These are phyloP conservation scores for Noctua comes DNA, from an alignment of 2,888 invertebrate species.

Conservation along the genomic window DNA sequence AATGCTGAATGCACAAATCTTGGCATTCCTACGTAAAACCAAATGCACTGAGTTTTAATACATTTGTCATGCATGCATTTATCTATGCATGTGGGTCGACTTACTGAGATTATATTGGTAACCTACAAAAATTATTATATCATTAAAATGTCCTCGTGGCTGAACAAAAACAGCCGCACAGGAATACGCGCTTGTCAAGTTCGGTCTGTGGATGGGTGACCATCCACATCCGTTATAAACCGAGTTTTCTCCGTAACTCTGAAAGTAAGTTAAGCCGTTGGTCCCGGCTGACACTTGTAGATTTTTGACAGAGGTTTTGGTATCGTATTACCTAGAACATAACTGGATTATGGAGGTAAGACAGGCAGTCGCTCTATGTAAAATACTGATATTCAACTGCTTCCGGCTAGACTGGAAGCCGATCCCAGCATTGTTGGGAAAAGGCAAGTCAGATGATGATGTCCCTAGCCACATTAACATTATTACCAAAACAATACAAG, in stretches of 20 bases:
- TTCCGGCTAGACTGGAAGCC: neutral
- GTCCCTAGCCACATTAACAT: neutral
- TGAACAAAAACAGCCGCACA: neutral
- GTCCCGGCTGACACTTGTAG: too few relatives aligned
- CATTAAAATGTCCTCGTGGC: neutral
- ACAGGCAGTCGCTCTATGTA: neutral
- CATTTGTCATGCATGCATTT: too few relatives aligned
- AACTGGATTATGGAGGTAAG: neutral
- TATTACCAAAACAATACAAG: conserved; percentile 7
- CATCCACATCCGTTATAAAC: neutral
- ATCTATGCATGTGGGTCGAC: neutral
- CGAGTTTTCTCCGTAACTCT: neutral
- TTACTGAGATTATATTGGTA: neutral
- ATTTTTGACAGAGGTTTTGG: too few relatives aligned
- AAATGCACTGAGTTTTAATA: neutral
- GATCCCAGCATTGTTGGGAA: neutral
- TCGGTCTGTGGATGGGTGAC: neutral
- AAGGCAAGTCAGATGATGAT: neutral
- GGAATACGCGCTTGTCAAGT: neutral
- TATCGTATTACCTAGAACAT: neutral
- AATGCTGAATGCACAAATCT: neutral
- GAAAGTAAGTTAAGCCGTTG: neutral
- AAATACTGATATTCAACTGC: neutral
- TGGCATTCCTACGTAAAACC: neutral
- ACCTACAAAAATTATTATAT: neutral